Conservation (phyloP, 2,113 vertebrate genomes). For the Balaenoptera acutorostrata region DNA sequence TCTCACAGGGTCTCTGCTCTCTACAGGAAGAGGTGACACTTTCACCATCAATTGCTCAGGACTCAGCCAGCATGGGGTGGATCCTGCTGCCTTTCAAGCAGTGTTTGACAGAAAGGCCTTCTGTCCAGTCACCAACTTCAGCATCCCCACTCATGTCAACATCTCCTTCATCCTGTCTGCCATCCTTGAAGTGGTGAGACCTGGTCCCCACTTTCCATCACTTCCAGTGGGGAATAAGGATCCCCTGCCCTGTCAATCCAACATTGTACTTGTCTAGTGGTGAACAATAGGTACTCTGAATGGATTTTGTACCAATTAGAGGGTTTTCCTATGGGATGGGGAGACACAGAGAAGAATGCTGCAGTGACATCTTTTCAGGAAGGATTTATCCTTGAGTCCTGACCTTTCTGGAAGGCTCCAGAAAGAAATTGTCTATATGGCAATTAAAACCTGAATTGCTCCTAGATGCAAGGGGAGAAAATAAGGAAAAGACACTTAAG, state of each 20-base stretch:
- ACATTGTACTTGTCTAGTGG: not conserved
- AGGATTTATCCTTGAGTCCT: not conserved
- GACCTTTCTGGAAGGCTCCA: not conserved
- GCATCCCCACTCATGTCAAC: conserved; percentile 83
- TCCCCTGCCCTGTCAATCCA: not conserved
- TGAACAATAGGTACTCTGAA: not conserved
- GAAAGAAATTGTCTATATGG: not conserved
- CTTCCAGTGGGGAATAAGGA: not conserved
- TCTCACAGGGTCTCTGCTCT: not conserved
- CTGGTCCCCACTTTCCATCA: not conserved
- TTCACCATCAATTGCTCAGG: conserved; percentile 32
- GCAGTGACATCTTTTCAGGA: not conserved
- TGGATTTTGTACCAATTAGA: not conserved
- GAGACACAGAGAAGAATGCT: not conserved
- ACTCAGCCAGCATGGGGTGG: conserved; percentile 65
- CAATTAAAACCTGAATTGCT: conserved; percentile 1
- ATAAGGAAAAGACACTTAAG: not conserved
- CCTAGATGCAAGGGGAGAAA: not conserved
- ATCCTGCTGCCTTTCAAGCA: conserved; percentile 79
- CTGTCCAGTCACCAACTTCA: conserved; percentile 83
- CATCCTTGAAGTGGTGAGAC: conserved; percentile 85
- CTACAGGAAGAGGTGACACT: not conserved
- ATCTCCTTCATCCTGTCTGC: conserved; percentile 88
- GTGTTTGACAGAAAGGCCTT: conserved; percentile 84
- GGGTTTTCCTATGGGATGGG: not conserved